Evolutionary conservation across 2,888 invertebrate species (phyloP).

Genomic region (Aphodius granarius): DNA sequence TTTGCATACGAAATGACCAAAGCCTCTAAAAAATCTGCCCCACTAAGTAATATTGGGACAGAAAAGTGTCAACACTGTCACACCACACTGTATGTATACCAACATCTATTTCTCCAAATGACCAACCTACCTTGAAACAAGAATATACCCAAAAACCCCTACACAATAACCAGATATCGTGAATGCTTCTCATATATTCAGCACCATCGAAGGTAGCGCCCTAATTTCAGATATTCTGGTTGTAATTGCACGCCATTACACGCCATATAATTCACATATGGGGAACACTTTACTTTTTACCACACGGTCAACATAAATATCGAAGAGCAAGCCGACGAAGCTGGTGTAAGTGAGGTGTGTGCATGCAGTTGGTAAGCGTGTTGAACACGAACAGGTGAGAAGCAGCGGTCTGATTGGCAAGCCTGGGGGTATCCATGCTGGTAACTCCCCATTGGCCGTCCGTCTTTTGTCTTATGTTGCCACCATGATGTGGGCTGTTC

Average conservation of each 20-base stretch:
- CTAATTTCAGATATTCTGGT: not conserved
- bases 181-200: not conserved
- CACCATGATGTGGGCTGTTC: constrained; percentile 41
- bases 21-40: too few relatives aligned
- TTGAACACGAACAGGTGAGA: constrained; percentile 25
- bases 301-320: not conserved
- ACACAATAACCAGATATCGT: not conserved
- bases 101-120: not conserved
- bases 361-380: constrained; percentile 24
- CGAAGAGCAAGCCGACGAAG: not conserved
- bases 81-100: not conserved
- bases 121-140: not conserved
- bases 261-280: not conserved
- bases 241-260: constrained; percentile 11
- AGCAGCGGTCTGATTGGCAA: constrained; percentile 44
- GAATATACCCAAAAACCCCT: not conserved
- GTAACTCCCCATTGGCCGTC: constrained; percentile 43
- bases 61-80: too few relatives aligned
- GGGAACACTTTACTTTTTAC: not conserved
- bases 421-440: constrained; percentile 42
- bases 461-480: constrained; percentile 46
- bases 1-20: too few relatives aligned
- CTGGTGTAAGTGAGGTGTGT: not conserved
- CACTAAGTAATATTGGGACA: too few relatives aligned
- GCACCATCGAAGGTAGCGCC: not conserved